Conservation (phyloP, 2,113 vertebrate species). For the Empidonax traillii region DNA sequence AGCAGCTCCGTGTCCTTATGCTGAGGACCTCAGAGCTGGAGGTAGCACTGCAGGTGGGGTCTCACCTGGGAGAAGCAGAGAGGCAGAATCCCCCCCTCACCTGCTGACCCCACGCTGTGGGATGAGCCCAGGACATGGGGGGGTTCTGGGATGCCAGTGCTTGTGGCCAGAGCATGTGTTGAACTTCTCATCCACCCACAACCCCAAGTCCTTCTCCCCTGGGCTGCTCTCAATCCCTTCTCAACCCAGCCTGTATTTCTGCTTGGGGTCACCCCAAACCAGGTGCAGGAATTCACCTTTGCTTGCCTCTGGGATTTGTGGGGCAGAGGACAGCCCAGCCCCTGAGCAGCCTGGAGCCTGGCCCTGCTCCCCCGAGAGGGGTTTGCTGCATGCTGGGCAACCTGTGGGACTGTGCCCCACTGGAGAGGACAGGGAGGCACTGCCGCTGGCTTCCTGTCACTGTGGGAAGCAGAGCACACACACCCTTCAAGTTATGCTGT, state of each 20-base stretch:
- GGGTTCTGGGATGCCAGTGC: not conserved
- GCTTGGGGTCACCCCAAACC: not conserved
- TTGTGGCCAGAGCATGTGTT: not conserved
- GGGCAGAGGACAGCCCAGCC: not conserved
- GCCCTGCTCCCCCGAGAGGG: rapidly evolving
- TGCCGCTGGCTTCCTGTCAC: not conserved
- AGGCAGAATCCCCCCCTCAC: not conserved
- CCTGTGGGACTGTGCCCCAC: not conserved
- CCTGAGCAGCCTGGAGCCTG: not conserved
- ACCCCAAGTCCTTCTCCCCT: not conserved
- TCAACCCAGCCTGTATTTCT: too few species aligned
- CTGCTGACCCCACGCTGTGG: not conserved
- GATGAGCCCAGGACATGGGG: not conserved
- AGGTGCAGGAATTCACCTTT: not conserved
- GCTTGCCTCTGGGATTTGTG: not conserved
- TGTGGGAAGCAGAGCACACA: not conserved
- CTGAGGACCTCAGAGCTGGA: not conserved
- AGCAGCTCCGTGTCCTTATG: not conserved
- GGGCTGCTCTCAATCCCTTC: not conserved
- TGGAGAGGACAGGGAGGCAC: not conserved
- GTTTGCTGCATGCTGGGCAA: not conserved
- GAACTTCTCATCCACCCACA: not conserved
- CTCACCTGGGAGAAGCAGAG: not conserved
- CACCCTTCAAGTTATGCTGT: not conserved
- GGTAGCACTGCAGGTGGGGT: not conserved